Percentiles rank a stretch among this genome's conserved stretches.
These are phyloP conservation scores for Argyra leucocephala DNA, from an alignment of 2,888 invertebrate genomes.

Conservation along the genomic window DNA sequence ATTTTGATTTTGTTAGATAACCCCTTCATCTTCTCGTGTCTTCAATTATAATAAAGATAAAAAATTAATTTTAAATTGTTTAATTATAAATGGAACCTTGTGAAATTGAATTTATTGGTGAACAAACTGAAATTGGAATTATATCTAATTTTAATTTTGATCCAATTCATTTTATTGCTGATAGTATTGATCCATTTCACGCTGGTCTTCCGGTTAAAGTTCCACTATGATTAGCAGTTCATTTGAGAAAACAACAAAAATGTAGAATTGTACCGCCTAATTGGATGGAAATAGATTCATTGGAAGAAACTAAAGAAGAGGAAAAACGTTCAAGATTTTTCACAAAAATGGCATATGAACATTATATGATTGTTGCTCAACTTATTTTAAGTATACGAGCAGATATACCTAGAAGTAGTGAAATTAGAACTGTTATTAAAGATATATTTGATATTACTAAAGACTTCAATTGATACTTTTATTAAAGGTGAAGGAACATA, in stretches of 20 bases:
- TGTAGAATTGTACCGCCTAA: conserved; percentile 84
- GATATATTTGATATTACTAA: conserved; percentile 91
- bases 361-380: conserved; percentile 92
- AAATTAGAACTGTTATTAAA: conserved; percentile 84
- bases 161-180: conserved; percentile 67
- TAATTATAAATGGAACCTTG: conserved; percentile 76
- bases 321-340: conserved; percentile 74
- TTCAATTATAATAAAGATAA: no score
- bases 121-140: conserved; percentile 70
- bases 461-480: conserved; percentile 78
- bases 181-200: conserved; percentile 87
- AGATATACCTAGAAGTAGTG: conserved; percentile 77
- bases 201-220: conserved; percentile 79
- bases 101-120: conserved; percentile 85
- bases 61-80: no score
- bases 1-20: no score
- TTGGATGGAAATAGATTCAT: conserved; percentile 82
- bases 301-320: conserved; percentile 68
- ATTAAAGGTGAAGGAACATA: conserved; percentile 75
- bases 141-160: conserved; percentile 82
- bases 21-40: no score
- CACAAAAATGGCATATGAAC: conserved; percentile 82
- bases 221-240: conserved; percentile 90
- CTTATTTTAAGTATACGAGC: conserved; percentile 69
- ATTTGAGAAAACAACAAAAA: conserved; percentile 83